Conservation (phyloP, 2,888 invertebrate species). For the Callinectes sapidus region DNA sequence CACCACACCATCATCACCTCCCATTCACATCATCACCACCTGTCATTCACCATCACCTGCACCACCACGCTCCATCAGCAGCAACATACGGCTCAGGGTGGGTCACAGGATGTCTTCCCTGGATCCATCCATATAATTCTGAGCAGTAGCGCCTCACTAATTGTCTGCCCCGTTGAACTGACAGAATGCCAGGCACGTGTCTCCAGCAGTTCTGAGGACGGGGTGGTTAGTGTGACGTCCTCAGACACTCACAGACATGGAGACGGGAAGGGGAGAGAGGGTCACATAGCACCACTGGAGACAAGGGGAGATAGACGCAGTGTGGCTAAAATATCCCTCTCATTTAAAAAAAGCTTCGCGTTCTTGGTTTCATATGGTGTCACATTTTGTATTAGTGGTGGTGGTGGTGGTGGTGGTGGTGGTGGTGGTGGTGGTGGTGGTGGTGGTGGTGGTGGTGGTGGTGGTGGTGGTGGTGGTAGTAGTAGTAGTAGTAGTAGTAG, state of each 20-base stretch:
- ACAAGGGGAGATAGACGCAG: neutral
- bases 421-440: neutral
- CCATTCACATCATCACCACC: neutral
- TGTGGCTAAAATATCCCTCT: neutral
- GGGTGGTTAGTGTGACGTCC: neutral
- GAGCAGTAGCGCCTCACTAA: neutral
- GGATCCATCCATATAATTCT: neutral
- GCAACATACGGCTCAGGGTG: neutral
- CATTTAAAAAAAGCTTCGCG: neutral
- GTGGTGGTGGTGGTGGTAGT: neutral
- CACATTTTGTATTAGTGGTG: neutral
- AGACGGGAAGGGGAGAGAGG: neutral
- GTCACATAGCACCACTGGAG: neutral
- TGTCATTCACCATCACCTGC: neutral
- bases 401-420: too few species aligned
- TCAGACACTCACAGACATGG: neutral
- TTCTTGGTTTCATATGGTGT: neutral
- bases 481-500: conserved; percentile 2
- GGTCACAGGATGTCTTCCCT: neutral
- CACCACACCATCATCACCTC: neutral
- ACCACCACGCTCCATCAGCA: neutral
- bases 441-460: neutral
- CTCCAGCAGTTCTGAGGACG: neutral
- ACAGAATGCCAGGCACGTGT: conserved; percentile 31
- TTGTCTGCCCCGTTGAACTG: neutral